Evolutionary conservation across 2,797 vertebrate species (phyloP), one percentile per base, ranked within the genome.

Genomic region (Salmo trutta): DNA sequence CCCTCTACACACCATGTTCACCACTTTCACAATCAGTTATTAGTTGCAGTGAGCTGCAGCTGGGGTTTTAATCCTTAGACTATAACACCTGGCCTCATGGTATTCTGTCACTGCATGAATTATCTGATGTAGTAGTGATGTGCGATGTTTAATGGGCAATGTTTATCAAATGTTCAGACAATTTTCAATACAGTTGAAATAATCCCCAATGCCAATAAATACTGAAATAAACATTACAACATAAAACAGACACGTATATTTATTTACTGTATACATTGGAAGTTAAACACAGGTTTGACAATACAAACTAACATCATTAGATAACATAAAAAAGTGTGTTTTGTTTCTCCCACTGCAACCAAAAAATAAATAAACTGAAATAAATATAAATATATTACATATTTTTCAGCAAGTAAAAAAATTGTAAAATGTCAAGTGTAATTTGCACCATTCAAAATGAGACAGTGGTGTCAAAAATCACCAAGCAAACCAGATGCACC

Each of bases 41-140:
- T 94, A 95, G 92, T 91, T 64, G 88, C 89, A 86, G 92, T 84
- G 94, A 92, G 90, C 92, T 94, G 90, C 92, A 94, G 92, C 92
- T 94, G 91, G 92, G 95, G 92, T 92, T 84, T 81, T 80, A 76
- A 78, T 82, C 85, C 88, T 88, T 89, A 92, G 93, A 93, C 88
- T 91, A 92, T 91, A 90, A 87, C 89, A 85, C 73, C 73, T 64
- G 73, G 17, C 73, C 56, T 33, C 29, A 12, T 47, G 31, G 4
- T 64, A 36, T 56, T n/a, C 56, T 59, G 19, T 3, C 31, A 47
- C 41, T 47, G 41, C 41, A 47, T 74, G 64, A 64, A 29, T 52
- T 21, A 29, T 33, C 67, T 72, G 24, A 29, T 17, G 41, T 47
- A 47, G 41, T 47, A 47, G 41, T 47, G 41, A 47, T 47, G 41